A percentile compares a stretch with the other conserved stretches of the same genome.
These are phyloP conservation scores for Lerema accius DNA, from an alignment of 1,140 invertebrate species.

Conservation along the genomic window DNA sequence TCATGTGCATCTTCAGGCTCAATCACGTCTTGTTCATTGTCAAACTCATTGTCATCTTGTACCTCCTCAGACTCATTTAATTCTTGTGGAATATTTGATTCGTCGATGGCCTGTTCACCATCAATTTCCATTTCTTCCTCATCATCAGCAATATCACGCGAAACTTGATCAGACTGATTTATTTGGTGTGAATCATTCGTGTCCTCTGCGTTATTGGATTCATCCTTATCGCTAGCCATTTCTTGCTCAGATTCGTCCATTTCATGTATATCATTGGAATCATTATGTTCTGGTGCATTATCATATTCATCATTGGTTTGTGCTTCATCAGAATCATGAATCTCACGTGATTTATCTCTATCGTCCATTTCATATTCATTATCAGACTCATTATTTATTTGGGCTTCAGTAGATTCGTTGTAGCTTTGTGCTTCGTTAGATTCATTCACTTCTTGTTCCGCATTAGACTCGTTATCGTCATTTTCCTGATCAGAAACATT, in stretches of 20 bases:
- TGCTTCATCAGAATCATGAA: neutral
- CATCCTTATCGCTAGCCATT: neutral
- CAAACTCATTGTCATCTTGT: no score
- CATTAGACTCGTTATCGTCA: no score
- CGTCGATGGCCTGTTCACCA: neutral
- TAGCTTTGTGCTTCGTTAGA: no score
- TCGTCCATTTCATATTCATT: conserved; percentile 16
- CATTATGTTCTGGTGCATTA: neutral
- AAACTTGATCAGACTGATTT: neutral
- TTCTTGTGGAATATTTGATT: neutral
- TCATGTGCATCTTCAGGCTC: conserved; percentile 23
- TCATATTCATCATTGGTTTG: neutral
- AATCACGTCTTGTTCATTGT: conserved; percentile 4
- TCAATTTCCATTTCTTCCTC: neutral
- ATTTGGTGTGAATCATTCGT: neutral
- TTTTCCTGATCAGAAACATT: neutral
- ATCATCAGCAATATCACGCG: no score
- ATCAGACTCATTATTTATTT: neutral
- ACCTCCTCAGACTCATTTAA: neutral
- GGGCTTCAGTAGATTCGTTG: no score
- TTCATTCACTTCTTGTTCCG: no score
- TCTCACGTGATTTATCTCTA: neutral
- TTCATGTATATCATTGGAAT: neutral
- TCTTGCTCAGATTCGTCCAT: neutral
- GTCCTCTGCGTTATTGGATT: neutral